phyloP scores from a whole-genome alignment of 1,140 invertebrate genomes.

The Cyclina sinensis region DNA sequence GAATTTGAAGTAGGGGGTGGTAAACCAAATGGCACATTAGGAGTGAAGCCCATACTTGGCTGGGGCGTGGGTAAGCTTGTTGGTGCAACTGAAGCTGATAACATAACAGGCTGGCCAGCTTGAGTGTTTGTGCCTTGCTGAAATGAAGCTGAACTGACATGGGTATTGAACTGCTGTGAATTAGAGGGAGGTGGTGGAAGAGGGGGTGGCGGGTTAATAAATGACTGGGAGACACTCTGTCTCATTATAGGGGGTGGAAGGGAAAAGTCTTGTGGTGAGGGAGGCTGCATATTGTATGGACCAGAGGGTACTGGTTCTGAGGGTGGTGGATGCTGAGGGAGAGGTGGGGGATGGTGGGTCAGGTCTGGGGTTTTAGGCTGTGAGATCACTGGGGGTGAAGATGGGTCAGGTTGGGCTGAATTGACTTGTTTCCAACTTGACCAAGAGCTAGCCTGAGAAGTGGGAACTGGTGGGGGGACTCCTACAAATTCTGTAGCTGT shows the following conservation, averaged over 20 bases:
- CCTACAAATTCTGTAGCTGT: constrained; percentile 33
- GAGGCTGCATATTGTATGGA: constrained; percentile 21
- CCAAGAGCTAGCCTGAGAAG: constrained; percentile 41
- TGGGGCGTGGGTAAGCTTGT: background rate
- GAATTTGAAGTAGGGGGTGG: constrained; percentile 10
- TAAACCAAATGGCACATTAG: constrained; percentile 43
- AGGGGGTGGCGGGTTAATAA: constrained; percentile 53
- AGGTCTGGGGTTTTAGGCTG: constrained; percentile 19
- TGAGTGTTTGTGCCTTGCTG: background rate
- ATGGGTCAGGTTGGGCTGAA: constrained; percentile 48
- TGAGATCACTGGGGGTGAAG: constrained; percentile 33
- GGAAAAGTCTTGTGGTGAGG: constrained; percentile 60
- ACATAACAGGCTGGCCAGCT: constrained; percentile 7
- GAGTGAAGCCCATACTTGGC: constrained; percentile 22
- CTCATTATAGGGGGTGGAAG: constrained; percentile 45
- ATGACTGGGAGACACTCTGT: constrained; percentile 37
- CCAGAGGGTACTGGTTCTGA: constrained; percentile 1
- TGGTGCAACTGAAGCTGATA: constrained; percentile 27
- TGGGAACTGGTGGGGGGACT: constrained; percentile 31
- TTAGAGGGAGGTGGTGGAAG: constrained; percentile 19
- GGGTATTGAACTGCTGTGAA: background rate
- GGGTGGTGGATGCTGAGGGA: constrained; percentile 29
- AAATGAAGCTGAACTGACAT: background rate
- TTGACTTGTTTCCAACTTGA: constrained; percentile 53
- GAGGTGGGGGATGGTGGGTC: constrained; percentile 20